Percentiles rank a stretch among this genome's conserved stretches.
phyloP scores from a whole-genome alignment of 64 coral and sea anemone genomes.

The Cladopsammia gracilis region DNA sequence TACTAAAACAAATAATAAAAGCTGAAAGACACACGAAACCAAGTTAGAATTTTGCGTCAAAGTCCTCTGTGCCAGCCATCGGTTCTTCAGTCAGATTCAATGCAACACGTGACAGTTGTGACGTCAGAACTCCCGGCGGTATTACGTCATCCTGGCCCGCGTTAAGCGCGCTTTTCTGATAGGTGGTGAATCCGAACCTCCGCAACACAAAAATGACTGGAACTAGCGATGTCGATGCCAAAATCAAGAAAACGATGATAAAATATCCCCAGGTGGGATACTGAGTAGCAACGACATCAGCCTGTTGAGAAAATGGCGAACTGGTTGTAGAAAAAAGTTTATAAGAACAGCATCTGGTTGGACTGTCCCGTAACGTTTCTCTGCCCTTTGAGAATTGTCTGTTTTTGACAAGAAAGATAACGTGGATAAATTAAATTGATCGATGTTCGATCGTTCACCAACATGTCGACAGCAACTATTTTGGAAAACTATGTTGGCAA shows the following conservation, averaged over 20 bases:
- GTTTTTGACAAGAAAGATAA: too few relatives aligned
- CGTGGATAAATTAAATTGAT: too few relatives aligned
- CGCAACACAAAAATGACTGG: slow-evolving; percentile 54
- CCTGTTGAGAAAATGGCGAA: slow-evolving; percentile 26
- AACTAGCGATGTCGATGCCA: slow-evolving; percentile 49
- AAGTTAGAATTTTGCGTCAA: not conserved
- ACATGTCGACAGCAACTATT: too few relatives aligned
- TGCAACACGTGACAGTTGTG: slow-evolving; percentile 82
- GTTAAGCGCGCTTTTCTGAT: slow-evolving; percentile 48
- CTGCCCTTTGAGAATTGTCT: too few relatives aligned
- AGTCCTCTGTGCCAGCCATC: slow-evolving; percentile 50
- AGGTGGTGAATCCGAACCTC: slow-evolving; percentile 46
- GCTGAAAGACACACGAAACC: too few relatives aligned
- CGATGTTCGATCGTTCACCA: too few relatives aligned
- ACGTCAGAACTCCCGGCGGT: slow-evolving; percentile 69
- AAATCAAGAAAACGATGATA: slow-evolving; percentile 71
- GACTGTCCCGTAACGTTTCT: too few relatives aligned
- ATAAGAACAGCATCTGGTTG: too few relatives aligned
- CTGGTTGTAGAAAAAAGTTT: not conserved
- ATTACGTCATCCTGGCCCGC: slow-evolving; percentile 34
- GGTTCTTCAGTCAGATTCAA: slow-evolving; percentile 76
- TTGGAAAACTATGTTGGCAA: too few relatives aligned
- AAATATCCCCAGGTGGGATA: slow-evolving; percentile 74
- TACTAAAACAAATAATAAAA: not conserved
- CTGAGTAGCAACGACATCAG: slow-evolving; percentile 31